Percentiles rank a stretch among this genome's conserved stretches.
These are phyloP conservation scores for Enteromius trimaculatus DNA, from an alignment of 2,797 vertebrate species.

Conservation along the genomic window DNA sequence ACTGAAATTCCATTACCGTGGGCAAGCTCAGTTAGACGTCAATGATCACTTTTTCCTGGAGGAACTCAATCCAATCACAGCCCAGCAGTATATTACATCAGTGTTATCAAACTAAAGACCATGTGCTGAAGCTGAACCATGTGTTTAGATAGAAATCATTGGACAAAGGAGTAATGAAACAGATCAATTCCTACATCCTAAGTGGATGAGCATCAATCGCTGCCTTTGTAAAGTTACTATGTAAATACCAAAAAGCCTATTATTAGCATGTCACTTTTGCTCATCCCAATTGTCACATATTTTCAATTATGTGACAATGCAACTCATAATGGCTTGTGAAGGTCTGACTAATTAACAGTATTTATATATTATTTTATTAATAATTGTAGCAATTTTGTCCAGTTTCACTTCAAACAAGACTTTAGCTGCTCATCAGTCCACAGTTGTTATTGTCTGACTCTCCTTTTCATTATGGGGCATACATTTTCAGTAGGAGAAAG, in stretches of 20 bases:
- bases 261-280: neutral
- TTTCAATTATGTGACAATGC: too few relatives aligned
- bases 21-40: conserved; percentile 29
- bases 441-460: too few relatives aligned
- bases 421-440: too few relatives aligned
- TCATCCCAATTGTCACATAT: neutral
- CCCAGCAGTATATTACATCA: conserved; percentile 33
- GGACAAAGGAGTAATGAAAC: conserved; percentile 1
- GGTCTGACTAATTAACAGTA: neutral
- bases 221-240: neutral
- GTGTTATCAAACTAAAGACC: conserved; percentile 39
- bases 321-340: neutral
- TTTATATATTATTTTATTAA: too few relatives aligned
- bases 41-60: conserved; percentile 42
- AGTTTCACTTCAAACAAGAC: too few relatives aligned
- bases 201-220: neutral
- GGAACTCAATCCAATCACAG: conserved; percentile 52
- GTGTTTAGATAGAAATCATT: neutral
- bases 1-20: conserved; percentile 34
- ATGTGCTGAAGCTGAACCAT: neutral
- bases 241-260: neutral
- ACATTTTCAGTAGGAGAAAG: too few relatives aligned
- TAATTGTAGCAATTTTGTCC: too few relatives aligned
- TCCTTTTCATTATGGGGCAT: too few relatives aligned
- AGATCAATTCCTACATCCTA: neutral